Evolutionary conservation across 2,797 vertebrate genomes (phyloP).

Genomic region (Leptoclinus maculatus): DNA sequence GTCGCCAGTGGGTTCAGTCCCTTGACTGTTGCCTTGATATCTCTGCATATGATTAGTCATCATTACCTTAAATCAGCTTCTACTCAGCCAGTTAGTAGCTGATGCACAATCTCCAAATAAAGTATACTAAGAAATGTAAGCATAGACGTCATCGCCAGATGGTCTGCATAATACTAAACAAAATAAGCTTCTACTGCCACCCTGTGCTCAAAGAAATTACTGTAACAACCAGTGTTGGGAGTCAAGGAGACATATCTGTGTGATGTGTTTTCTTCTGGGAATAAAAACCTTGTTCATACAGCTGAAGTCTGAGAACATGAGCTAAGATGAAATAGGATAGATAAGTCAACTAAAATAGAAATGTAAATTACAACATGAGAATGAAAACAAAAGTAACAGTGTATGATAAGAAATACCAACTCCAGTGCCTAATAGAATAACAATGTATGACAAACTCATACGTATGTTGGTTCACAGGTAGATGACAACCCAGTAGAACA

Average conservation of each 20-base stretch:
- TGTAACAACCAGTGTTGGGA: neutral
- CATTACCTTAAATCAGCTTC: neutral
- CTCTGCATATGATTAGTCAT: neutral
- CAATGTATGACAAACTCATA: neutral
- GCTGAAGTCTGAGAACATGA: neutral
- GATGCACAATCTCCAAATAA: neutral
- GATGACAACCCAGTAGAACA: neutral
- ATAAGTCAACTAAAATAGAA: neutral
- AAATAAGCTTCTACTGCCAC: constrained; percentile 64
- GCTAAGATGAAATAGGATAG: neutral
- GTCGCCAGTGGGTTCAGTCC: neutral
- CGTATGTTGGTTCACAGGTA: neutral
- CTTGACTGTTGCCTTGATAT: neutral
- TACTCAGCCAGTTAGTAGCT: neutral
- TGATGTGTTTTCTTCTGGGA: neutral
- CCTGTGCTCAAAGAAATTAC: constrained; percentile 50
- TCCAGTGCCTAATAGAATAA: neutral
- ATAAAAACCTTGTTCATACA: neutral
- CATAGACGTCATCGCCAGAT: neutral
- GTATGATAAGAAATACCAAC: neutral
- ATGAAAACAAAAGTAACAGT: neutral
- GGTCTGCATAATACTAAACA: neutral
- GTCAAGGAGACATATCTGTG: neutral
- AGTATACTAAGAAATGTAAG: neutral
- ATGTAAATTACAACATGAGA: neutral